Conservation (phyloP, 2,797 vertebrate species). For the Carapus acus region DNA sequence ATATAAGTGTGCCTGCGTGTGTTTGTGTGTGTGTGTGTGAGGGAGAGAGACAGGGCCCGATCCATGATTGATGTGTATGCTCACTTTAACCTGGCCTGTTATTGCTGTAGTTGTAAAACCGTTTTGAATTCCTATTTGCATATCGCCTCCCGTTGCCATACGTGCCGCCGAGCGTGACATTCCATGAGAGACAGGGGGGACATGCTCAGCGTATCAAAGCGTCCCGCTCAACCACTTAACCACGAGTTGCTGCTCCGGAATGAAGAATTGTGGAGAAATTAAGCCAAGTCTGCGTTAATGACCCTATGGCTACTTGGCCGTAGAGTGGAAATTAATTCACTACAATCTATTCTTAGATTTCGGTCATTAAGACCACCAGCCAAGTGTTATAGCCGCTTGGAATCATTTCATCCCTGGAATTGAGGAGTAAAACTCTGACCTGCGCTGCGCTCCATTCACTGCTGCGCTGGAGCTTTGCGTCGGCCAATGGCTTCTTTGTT, state of each 20-base stretch:
- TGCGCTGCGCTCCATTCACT: neutral
- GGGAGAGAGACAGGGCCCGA: neutral
- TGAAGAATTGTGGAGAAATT: conserved; percentile 59
- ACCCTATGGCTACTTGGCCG: conserved; percentile 42
- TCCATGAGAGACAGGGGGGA: conserved; percentile 35
- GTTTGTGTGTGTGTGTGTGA: conserved; percentile 14
- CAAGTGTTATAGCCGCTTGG: conserved; percentile 20
- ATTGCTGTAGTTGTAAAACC: conserved; percentile 21
- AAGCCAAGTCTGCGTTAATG: conserved; percentile 58
- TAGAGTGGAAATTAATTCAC: conserved; percentile 45
- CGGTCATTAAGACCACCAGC: conserved; percentile 26
- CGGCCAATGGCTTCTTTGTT: neutral
- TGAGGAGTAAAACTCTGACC: conserved; percentile 9
- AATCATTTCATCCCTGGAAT: conserved; percentile 16
- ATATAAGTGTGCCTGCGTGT: too few species aligned
- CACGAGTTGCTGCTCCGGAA: conserved; percentile 56
- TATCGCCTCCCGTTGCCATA: conserved; percentile 31
- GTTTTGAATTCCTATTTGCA: conserved; percentile 43
- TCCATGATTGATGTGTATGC: conserved; percentile 4
- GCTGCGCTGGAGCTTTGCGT: neutral
- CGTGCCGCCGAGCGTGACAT: conserved; percentile 37
- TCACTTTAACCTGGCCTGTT: conserved; percentile 15
- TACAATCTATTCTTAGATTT: conserved; percentile 41
- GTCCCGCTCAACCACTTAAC: conserved; percentile 55
- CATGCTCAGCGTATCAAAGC: conserved; percentile 42